Base-by-base conservation (phyloP, 35 echinoderm and acorn worm genomes). In the Heliocidaris tuberculata region DNA sequence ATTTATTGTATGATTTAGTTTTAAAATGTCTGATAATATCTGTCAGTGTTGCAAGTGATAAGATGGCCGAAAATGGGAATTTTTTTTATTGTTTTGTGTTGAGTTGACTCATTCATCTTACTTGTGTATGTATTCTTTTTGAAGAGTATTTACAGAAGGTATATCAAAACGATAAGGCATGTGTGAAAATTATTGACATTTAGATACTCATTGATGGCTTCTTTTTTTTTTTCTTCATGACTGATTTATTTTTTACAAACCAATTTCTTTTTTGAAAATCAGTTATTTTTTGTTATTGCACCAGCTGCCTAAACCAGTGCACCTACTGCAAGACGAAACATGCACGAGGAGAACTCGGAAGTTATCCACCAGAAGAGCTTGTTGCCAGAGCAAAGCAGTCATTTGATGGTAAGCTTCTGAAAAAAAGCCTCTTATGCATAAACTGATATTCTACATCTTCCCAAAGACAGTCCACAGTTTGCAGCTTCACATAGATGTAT, bases 271-370 rank as follows among this genome's bases (percentile, higher is more conserved):
- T n/a, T n/a, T n/a, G n/a, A n/a, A n/a, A n/a, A n/a, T n/a, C n/a
- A n/a, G n/a, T n/a, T 78, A 24, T 78, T 78, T 78, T 78, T n/a
- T 24, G 21, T 78, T 78, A n/a, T 78, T 78, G 21, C 65, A 78
- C 21, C 94, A 97, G 96, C 30, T 99, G 98, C 94, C 86, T 98
- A 31, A 99, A 99, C 86, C 96, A 97, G 54, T 97, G 96, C 48
- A 99, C 98, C 47, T 99, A 99, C 85, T 99, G 98, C 93, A 99
- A 99, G 48, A 99, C 98, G 12, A 99, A 99, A 42, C 97, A 99
- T 97, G 98, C 98, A 12, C 86, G 98, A 86, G 98, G 98, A 42
- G 98, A 99, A 95, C 95, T 99, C 47, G 98, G 98, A 1, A 99
- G 98, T 87, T 99, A 99, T 92, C 96, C 94, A 24, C 96, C 96